Evolutionary conservation across 2,888 invertebrate genomes (phyloP).

Genomic region (Platycheirus albimanus): DNA sequence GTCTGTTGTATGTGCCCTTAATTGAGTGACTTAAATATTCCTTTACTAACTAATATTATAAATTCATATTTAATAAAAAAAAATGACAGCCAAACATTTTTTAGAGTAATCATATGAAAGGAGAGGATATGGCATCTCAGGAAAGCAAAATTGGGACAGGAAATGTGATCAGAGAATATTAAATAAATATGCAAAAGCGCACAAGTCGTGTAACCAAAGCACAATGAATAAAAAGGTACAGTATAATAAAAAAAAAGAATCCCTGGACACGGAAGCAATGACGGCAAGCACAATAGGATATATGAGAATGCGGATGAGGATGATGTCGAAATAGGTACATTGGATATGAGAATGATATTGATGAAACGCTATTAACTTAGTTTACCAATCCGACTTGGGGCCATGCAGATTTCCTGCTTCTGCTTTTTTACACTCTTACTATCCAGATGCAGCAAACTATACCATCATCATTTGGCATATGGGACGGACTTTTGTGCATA

Average conservation of each 20-base stretch:
- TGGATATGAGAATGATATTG: conserved; percentile 27
- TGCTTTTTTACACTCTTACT: conserved; percentile 46
- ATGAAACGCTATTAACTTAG: conserved; percentile 62
- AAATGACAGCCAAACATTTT: too few species aligned
- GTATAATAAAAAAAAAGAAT: neutral
- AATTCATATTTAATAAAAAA: too few species aligned
- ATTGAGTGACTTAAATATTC: too few species aligned
- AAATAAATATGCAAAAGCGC: conserved; percentile 14
- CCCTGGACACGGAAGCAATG: conserved; percentile 5
- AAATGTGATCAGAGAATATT: neutral
- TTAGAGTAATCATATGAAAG: too few species aligned
- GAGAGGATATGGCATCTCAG: neutral
- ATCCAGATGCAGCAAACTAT: conserved; percentile 27
- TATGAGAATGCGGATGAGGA: neutral
- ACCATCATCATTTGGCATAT: neutral
- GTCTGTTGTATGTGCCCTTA: too few species aligned
- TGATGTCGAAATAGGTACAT: neutral
- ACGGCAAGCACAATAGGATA: neutral
- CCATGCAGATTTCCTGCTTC: conserved; percentile 52
- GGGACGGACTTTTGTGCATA: conserved; percentile 13
- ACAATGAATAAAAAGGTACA: neutral
- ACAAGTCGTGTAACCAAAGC: neutral
- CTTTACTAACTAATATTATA: too few species aligned
- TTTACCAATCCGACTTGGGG: conserved; percentile 32
- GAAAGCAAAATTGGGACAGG: conserved; percentile 5